A percentile compares a stretch with the other conserved stretches of the same genome.
phyloP scores from a whole-genome alignment of 1,140 invertebrate species.

The Psix sp. region DNA sequence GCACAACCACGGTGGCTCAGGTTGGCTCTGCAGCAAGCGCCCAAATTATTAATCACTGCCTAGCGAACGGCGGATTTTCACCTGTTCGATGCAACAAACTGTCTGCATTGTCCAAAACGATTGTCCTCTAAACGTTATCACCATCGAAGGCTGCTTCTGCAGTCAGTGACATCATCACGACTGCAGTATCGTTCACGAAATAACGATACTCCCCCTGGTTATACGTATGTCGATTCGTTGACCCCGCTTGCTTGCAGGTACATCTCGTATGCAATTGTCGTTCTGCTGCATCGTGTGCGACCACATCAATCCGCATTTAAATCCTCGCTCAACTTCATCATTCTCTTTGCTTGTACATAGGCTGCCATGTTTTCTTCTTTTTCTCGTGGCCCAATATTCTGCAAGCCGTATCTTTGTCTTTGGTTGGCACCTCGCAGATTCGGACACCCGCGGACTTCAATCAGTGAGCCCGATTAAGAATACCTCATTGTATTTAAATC shows the following conservation, averaged over 20 bases:
- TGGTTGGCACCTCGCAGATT: constrained; percentile 72
- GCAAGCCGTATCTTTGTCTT: constrained; percentile 30
- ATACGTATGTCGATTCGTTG: constrained; percentile 62
- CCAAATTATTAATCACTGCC: constrained; percentile 25
- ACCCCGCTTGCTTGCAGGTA: constrained; percentile 43
- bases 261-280: constrained; percentile 70
- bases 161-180: too few species aligned
- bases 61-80: constrained; percentile 1
- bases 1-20: background rate
- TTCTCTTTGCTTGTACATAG: constrained; percentile 22
- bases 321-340: constrained; percentile 53
- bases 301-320: constrained; percentile 74
- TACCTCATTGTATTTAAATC: constrained; percentile 75
- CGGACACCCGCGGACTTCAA: constrained; percentile 65
- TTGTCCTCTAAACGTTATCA: too few species aligned
- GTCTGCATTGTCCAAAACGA: too few species aligned
- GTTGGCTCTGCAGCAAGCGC: constrained; percentile 15
- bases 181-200: background rate
- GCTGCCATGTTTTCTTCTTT: constrained; percentile 26
- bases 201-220: constrained; percentile 26
- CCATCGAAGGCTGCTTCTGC: too few species aligned
- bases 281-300: constrained; percentile 74
- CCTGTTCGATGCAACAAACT: background rate
- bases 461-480: constrained; percentile 67
- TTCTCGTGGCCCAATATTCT: background rate